Conservation (phyloP, 2,797 vertebrate species). For the Melanotaenia trifasciata region DNA sequence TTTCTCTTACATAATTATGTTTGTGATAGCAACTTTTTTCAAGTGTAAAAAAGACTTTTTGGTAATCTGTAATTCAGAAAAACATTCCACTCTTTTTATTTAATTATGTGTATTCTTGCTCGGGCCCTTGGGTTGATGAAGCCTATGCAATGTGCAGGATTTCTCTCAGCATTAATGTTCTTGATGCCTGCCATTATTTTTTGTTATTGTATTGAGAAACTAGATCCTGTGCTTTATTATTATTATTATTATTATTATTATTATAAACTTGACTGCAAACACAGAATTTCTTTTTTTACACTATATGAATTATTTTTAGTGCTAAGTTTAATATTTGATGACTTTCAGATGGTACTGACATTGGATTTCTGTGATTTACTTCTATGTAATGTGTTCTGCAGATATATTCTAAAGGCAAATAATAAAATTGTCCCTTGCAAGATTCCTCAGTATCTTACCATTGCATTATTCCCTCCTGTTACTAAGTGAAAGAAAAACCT, state of each 20-base stretch:
- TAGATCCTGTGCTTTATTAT: too few species aligned
- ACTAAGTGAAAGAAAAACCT: background rate
- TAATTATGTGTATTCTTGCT: conserved; percentile 1
- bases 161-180: conserved; percentile 6
- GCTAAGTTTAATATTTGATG: conserved; percentile 23
- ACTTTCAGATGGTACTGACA: conserved; percentile 12
- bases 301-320: conserved; percentile 19
- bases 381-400: conserved; percentile 11
- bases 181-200: conserved; percentile 6
- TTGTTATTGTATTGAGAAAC: conserved; percentile 3
- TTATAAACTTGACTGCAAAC: background rate
- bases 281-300: background rate
- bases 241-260: too few species aligned
- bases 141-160: conserved; percentile 43
- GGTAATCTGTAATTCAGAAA: conserved; percentile 1
- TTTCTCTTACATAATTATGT: background rate
- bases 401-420: conserved; percentile 43
- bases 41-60: background rate
- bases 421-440: conserved; percentile 41
- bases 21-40: background rate
- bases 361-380: conserved; percentile 24
- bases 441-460: background rate
- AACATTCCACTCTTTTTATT: conserved; percentile 47
- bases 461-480: background rate
- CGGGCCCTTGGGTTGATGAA: background rate